Base-by-base conservation (phyloP, 2,888 invertebrate species). In the Erpobdella octoculata region DNA sequence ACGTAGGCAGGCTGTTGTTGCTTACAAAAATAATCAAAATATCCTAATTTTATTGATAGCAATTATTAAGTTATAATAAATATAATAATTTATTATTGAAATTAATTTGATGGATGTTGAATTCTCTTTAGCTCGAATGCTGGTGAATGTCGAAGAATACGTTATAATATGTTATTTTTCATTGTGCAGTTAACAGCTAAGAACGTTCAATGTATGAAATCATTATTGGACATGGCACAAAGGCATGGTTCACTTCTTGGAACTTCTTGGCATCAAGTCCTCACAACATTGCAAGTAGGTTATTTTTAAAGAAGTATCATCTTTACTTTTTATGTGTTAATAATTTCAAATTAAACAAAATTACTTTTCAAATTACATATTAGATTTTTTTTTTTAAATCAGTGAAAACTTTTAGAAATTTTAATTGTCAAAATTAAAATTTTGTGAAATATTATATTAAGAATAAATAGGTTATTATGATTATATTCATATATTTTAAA, bases 151-250 rank as follows among this genome's bases (percentile, higher is more conserved):
- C n/a, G n/a, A n/a, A n/a, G 46, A n/a, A 21, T 3, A 46, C 18
- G 5, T n/a, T 46, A 21, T 46, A 21, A 18, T 46, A 46, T 46
- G 18, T 46, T 46, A 21, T 46, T 21, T 46, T 46, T 5, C 46
- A 46, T 46, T 46, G 3, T 5, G 80, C 62, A 85, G 85, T 86
- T 98, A 79, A 97, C 96, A 2, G 91, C 94, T 0, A 95, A 97
- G 79, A 98, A 98, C 87, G 87, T 98, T 72, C 93, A 96, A 79
- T 94, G 95, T 37, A 95, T 97, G 91, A 87, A 93, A 75, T 91
- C 95, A 0, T 85, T 98, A 66, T 86, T 98, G 64, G 88, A 89
- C 78, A 86, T 95, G 69, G 93, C 95, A 0, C 92, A 93, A 80
- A 89, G 92, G 74, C 93, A 95, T 83, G 96, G 96, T 0, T 89